Conservation (phyloP, 2,888 invertebrate genomes). For the Spisula subtruncata region DNA sequence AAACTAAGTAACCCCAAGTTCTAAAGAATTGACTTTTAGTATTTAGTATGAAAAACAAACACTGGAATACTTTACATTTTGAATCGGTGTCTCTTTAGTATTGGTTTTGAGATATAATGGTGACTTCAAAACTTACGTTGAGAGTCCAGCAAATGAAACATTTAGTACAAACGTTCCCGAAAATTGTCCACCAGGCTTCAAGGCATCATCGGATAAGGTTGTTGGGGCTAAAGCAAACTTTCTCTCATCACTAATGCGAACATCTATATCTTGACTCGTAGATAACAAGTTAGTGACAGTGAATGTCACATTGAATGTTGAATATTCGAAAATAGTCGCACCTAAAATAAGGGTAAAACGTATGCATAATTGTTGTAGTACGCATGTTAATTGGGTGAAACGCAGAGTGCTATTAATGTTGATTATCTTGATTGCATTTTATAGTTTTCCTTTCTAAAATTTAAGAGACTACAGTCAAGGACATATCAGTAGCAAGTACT, state of each 20-base stretch:
- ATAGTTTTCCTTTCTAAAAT: no score
- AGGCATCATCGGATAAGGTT: background rate
- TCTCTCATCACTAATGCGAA: background rate
- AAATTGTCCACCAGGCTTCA: background rate
- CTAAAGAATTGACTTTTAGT: no score
- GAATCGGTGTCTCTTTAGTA: no score
- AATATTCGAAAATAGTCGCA: background rate
- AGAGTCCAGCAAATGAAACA: background rate
- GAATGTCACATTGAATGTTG: background rate
- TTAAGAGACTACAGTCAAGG: no score
- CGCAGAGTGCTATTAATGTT: no score
- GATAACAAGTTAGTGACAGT: background rate
- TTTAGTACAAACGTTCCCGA: background rate
- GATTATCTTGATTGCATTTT: no score
- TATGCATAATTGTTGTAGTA: background rate
- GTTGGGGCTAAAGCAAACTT: background rate
- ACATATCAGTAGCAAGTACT: no score
- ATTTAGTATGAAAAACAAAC: no score
- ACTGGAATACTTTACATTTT: no score
- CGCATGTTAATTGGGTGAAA: background rate
- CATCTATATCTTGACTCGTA: background rate
- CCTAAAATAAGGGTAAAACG: background rate
- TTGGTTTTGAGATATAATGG: no score
- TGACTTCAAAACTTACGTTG: background rate
- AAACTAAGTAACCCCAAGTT: no score